Conservation (phyloP, 2,888 invertebrate species). For the Carpatolechia fugitivella region DNA sequence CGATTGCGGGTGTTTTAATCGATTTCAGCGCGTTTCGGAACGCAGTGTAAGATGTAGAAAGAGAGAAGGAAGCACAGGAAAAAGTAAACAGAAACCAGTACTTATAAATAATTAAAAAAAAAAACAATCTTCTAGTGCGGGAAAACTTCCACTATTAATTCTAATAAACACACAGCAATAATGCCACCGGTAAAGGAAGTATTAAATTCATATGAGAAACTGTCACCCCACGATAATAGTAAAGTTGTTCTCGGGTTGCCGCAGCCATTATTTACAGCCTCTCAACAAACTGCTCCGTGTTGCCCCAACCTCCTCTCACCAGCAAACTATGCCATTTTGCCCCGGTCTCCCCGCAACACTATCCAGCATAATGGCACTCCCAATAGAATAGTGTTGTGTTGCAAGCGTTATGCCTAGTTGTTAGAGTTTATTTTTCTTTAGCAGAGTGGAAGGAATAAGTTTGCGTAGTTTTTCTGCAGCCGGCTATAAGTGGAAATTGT, state of each 20-base stretch:
- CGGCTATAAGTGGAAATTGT: not conserved
- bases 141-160: not conserved
- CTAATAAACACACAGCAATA: not conserved
- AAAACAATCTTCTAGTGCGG: not conserved
- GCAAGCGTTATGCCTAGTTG: not conserved
- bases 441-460: not conserved
- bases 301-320: slow-evolving; percentile 1
- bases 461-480: not conserved
- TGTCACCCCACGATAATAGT: slow-evolving; percentile 1
- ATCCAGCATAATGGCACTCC: not conserved
- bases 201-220: slow-evolving; percentile 5
- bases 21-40: too few species aligned
- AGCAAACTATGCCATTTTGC: slow-evolving; percentile 1
- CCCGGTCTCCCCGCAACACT: not conserved
- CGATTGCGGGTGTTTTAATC: too few species aligned
- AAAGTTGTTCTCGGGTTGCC: slow-evolving; percentile 12
- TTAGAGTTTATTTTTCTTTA: slow-evolving; percentile 1
- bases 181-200: not conserved
- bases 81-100: too few species aligned
- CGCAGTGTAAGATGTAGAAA: too few species aligned
- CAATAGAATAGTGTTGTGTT: not conserved
- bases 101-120: not conserved
- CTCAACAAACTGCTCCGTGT: slow-evolving; percentile 2
- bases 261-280: slow-evolving; percentile 49
- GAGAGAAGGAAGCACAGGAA: too few species aligned